Base-by-base conservation (phyloP, 1,140 invertebrate genomes). In the Pristionchus pacificus region DNA sequence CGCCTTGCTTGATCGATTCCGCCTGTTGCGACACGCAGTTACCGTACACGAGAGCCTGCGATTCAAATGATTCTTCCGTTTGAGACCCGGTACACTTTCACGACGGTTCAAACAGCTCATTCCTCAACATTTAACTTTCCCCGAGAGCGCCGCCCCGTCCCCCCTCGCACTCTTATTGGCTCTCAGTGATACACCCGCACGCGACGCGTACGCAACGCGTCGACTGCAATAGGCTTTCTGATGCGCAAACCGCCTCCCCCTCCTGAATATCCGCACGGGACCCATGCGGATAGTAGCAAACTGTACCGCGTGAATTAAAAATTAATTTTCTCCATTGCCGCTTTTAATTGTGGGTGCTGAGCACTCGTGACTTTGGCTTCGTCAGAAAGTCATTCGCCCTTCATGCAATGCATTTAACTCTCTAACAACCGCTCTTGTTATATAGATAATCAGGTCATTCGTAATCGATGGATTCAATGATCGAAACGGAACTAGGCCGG, bases 21-120 rank as follows among this genome's bases (percentile, higher is more conserved):
- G 82, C 79, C 67, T 81, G 78, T 10, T 30, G 25, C n/a, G 82
- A 70, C 19, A 83, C 81, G 68, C 81, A 83, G 33, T 69, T 76
- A 29, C 81, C 81, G 81, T 83, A 83, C n/a, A 49, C 25, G 29
- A 67, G 32, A n/a, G 75, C 78, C 79, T 81, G 33, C 75, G 80
- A 66, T 15, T 27, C 19, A 31, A 74, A 38, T 31, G 29, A 30
- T 15, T 15, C 27, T n/a, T 0, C 15, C 15, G 15, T 62, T 19
- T 19, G 15, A 15, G 15, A 19, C 15, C 15, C 55, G 55, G n/a
- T 24, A n/a, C 14, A n/a, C 14, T 57, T n/a, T n/a, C n/a, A n/a
- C n/a, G n/a, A n/a, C n/a, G n/a, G n/a, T n/a, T n/a, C n/a, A n/a
- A n/a, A n/a, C n/a, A n/a, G n/a, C n/a, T n/a, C n/a, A n/a, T n/a